Base-by-base conservation (phyloP, 2,797 vertebrate genomes). In the Bovichtus diacanthus region DNA sequence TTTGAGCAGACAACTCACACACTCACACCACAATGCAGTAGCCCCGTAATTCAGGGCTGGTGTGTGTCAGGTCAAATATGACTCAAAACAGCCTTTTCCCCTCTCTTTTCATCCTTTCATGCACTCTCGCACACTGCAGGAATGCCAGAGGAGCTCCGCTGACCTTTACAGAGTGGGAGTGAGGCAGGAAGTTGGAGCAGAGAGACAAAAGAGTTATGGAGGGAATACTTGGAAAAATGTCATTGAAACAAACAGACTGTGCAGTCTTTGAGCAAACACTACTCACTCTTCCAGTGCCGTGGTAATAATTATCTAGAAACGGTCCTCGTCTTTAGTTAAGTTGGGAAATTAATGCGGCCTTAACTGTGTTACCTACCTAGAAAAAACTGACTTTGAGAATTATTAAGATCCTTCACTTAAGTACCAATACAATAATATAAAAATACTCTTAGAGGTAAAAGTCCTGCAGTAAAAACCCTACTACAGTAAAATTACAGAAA, bases 111-210 rank as follows among this genome's bases (percentile, higher is more conserved):
- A 50, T 58, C 19, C 34, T 16, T 15, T 47, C 8, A 2, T 50
- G 25, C 36, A 1, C 46, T n/a, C 44, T 50, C 66, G 13, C 53
- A 62, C 73, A n/a, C 65, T 50, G 50, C 46, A 46, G 76, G 74
- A 75, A 82, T 71, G 50, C 69, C 86, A 67, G 67, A 47, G 72
- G 56, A 80, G 61, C 58, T 77, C 78, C 38, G 74, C 75, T 88
- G 85, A 88, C 85, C 84, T 90, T 83, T 79, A 23, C 65, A 29
- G 71, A 7, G 41, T 38, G 54, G 21, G 62, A 62, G 74, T 60
- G 74, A 71, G 67, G 74, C 70, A 79, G 85, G 82, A 76, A 69
- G 68, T 51, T 38, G 44, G 64, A 67, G 61, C 10, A 2, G 46
- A 74, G 65, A 87, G 65, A 85, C 31, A 61, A 61, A 55, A 70